A percentile compares a stretch with the other conserved stretches of the same genome.
These are phyloP conservation scores for Diogma glabrata DNA, from an alignment of 2,888 invertebrate genomes.

Conservation along the genomic window DNA sequence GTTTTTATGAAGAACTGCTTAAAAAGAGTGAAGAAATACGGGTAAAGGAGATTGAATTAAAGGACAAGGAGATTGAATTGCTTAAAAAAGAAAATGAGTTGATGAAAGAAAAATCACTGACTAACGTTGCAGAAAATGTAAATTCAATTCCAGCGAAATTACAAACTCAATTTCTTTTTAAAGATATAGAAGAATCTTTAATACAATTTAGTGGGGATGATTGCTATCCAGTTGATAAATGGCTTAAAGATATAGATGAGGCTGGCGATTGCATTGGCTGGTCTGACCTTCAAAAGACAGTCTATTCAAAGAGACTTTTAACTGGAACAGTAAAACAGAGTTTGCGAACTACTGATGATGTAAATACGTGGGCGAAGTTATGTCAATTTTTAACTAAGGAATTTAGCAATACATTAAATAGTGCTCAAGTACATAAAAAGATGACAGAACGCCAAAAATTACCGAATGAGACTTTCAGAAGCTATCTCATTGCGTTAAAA, in stretches of 20 bases:
- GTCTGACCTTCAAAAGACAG: conserved; percentile 11
- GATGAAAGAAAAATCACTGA: background rate
- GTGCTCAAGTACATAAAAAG: conserved; percentile 9
- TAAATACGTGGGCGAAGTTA: conserved; percentile 11
- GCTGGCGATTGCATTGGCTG: background rate
- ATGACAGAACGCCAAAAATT: conserved; percentile 9
- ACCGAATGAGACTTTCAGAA: conserved; percentile 7
- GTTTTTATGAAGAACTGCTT: too few relatives aligned
- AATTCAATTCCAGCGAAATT: background rate
- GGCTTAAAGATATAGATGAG: conserved; percentile 12
- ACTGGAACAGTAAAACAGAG: conserved; percentile 12
- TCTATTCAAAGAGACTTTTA: conserved; percentile 11
- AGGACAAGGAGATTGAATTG: background rate
- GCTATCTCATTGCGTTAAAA: conserved; percentile 11
- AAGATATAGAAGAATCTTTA: conserved; percentile 10
- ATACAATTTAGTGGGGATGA: conserved; percentile 8
- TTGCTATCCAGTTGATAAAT: conserved; percentile 6
- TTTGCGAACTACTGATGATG: conserved; percentile 7
- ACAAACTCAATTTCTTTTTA: conserved; percentile 1
- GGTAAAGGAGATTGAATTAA: too few relatives aligned
- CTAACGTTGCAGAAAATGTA: too few relatives aligned
- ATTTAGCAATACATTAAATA: conserved; percentile 10
- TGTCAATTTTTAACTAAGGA: conserved; percentile 6
- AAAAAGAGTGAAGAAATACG: too few relatives aligned
- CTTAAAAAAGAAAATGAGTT: background rate